Percentiles rank a stretch among this genome's conserved stretches.
Conservation (phyloP, 2,113 vertebrate species). For the Microcebus lehilahytsara region DNA sequence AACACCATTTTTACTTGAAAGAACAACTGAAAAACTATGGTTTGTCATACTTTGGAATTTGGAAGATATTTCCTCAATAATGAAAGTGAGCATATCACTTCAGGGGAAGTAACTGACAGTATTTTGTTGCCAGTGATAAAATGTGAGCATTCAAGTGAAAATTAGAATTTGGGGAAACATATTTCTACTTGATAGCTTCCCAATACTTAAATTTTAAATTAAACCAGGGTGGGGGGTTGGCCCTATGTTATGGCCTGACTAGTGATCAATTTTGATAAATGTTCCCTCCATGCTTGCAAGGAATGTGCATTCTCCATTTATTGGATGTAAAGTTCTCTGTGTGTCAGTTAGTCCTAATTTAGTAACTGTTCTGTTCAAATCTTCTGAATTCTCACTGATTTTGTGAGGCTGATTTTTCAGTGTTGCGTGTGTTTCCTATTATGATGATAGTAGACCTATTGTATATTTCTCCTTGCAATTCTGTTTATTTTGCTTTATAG, state of each 20-base stretch:
- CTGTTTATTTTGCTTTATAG: not conserved
- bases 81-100: not conserved
- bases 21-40: not conserved
- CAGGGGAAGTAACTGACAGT: not conserved
- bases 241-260: not conserved
- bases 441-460: not conserved
- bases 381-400: not conserved
- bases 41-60: not conserved
- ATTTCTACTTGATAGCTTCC: not conserved
- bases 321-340: not conserved
- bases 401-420: not conserved
- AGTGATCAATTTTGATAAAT: conserved; percentile 35
- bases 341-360: not conserved
- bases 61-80: not conserved
- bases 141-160: not conserved
- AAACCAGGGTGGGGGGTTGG: not conserved
- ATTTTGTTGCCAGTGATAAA: not conserved
- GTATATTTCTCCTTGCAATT: not conserved
- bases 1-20: not conserved
- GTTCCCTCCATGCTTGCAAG: not conserved
- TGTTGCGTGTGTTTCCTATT: not conserved
- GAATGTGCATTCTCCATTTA: not conserved
- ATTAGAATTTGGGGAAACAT: not conserved
- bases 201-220: not conserved
- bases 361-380: not conserved